A percentile compares a stretch with the other conserved stretches of the same genome.
Evolutionary conservation across 2,797 vertebrate genomes (phyloP).

Genomic region (Gadopsis marmoratus): DNA sequence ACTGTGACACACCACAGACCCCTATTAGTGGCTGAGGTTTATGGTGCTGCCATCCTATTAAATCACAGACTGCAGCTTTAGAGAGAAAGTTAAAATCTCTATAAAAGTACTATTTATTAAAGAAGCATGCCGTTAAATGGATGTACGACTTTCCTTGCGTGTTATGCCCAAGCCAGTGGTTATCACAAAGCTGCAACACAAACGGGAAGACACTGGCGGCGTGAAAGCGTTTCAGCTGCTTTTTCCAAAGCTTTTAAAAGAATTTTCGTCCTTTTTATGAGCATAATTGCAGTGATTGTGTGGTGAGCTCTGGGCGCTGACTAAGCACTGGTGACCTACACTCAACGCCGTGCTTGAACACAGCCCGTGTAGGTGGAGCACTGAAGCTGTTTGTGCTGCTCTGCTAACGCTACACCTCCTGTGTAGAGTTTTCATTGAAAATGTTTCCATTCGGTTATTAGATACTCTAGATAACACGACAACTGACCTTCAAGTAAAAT

Average conservation of each 20-base stretch:
- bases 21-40: constrained; percentile 49
- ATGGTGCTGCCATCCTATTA: constrained; percentile 46
- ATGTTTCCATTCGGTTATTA: too few relatives aligned
- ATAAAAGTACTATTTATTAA: constrained; percentile 56
- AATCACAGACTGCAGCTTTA: constrained; percentile 42
- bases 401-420: too few relatives aligned
- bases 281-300: background rate
- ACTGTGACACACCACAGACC: constrained; percentile 45
- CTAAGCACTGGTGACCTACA: background rate
- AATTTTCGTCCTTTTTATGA: too few relatives aligned
- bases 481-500: background rate
- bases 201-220: background rate
- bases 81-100: constrained; percentile 25
- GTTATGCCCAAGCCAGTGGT: background rate
- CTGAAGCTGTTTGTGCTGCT: too few relatives aligned
- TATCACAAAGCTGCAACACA: constrained; percentile 3
- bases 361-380: too few relatives aligned
- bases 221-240: background rate
- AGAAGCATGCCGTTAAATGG: constrained; percentile 42
- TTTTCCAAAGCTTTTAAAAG: too few relatives aligned
- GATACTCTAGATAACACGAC: background rate
- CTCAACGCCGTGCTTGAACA: too few relatives aligned
- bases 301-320: background rate
- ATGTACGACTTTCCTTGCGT: background rate
- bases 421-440: too few relatives aligned